Base-by-base conservation (phyloP, 2,113 vertebrate species). In the Archocentrus centrarchus region DNA sequence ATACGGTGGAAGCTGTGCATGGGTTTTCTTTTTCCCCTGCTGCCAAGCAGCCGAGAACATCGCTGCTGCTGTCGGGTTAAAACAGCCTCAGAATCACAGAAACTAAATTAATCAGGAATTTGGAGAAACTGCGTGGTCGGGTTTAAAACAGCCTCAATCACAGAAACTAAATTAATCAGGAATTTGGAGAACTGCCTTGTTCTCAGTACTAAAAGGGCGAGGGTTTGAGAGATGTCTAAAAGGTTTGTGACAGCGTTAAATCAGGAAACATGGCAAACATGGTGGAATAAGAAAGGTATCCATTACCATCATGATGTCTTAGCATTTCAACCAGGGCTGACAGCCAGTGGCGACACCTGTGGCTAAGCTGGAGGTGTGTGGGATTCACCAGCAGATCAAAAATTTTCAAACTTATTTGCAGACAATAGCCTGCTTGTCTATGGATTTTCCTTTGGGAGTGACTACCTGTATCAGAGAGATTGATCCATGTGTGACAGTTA, bases 1-100 rank as follows among this genome's bases (percentile, higher is more conserved):
- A 93, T 94, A 95, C 83, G 41, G 82, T 89, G 83, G 81, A 89
- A 75, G 82, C 64, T 83, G 55, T 77, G 88, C 84, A 63, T 58
- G 77, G 84, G 76, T 77, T 90, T 90, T 89, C 79, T 75, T 68
- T 61, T 59, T 35, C 82, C 84, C 75, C 60, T 44, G 68, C 85
- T 81, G 81, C 81, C 3, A 17, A 84, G 76, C 80, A 79, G 84
- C 58, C 10, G 11, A 86, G 86, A 86, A 60, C 60, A 70, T 39
- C 68, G 57, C 80, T 59, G 66, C 73, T 37, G 78, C 80, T 73
- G 58, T 27, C 7, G 57, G 59, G 66, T 64, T 78, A 27, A 81
- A 89, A 79, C 30, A 13, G 14, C 59, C 53, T 58, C 44, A 1
- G 27, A 60, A 58, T 68, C 59, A 24, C 50, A 66, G 59, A 14